Conservation (phyloP, 2,888 invertebrate species). For the Pterostichus madidus region DNA sequence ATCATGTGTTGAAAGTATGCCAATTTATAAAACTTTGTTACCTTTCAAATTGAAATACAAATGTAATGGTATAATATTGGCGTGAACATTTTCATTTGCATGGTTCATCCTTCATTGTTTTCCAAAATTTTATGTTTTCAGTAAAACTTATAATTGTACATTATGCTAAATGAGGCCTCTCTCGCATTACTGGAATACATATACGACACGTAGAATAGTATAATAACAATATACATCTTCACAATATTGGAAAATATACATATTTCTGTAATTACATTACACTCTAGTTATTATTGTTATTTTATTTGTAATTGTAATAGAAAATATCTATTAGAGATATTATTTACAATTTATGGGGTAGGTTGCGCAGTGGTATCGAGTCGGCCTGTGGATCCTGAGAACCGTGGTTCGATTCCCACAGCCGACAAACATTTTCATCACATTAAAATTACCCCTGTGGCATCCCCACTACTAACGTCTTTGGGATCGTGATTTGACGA, state of each 20-base stretch:
- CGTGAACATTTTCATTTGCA: slow-evolving; percentile 47
- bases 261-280: not conserved
- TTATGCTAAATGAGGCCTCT: slow-evolving; percentile 38
- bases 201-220: not conserved
- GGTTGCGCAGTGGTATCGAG: too few species aligned
- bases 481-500: too few species aligned
- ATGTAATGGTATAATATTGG: slow-evolving; percentile 48
- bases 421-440: too few species aligned
- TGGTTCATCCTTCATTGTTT: slow-evolving; percentile 36
- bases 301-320: too few species aligned
- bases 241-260: not conserved
- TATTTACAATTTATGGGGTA: too few species aligned
- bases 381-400: too few species aligned
- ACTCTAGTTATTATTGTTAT: too few species aligned
- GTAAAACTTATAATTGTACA: slow-evolving; percentile 42
- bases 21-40: slow-evolving; percentile 50
- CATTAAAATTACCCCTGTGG: too few species aligned
- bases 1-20: slow-evolving; percentile 46
- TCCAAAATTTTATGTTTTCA: slow-evolving; percentile 23
- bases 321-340: too few species aligned
- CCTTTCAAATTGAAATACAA: slow-evolving; percentile 49
- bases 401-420: too few species aligned
- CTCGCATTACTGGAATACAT: slow-evolving; percentile 16
- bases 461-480: too few species aligned
- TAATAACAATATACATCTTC: slow-evolving; percentile 18